Percentiles rank a stretch among this genome's conserved stretches.
Evolutionary conservation across 2,888 invertebrate species (phyloP).

Genomic region (Pteria penguin): DNA sequence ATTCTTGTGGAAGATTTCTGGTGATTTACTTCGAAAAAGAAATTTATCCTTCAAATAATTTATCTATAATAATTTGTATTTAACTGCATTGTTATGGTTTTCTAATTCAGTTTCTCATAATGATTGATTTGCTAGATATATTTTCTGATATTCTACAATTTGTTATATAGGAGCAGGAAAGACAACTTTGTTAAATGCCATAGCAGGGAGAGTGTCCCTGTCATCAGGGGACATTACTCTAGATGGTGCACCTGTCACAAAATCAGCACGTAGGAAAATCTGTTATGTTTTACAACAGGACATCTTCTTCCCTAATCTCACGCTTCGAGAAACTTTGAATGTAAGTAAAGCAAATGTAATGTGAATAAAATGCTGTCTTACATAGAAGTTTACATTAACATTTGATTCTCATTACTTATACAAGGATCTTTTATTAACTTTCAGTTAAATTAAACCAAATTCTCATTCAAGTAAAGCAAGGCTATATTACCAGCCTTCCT

Average conservation of each 20-base stretch:
- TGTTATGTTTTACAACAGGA: conserved; percentile 91
- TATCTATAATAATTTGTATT: background rate
- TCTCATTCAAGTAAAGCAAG: too few relatives aligned
- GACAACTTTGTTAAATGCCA: conserved; percentile 87
- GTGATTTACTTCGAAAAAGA: too few relatives aligned
- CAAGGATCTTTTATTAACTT: too few relatives aligned
- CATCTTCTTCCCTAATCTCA: conserved; percentile 89
- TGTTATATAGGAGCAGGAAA: conserved; percentile 87
- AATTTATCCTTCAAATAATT: too few relatives aligned
- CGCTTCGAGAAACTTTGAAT: conserved; percentile 88
- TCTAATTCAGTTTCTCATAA: background rate
- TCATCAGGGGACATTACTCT: conserved; percentile 86
- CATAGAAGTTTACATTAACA: too few relatives aligned
- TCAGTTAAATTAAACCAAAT: too few relatives aligned
- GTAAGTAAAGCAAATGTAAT: too few relatives aligned
- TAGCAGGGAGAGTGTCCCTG: conserved; percentile 85
- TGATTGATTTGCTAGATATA: background rate
- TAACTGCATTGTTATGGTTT: background rate
- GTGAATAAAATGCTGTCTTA: too few relatives aligned
- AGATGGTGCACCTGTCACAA: conserved; percentile 85
- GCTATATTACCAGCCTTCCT: too few relatives aligned
- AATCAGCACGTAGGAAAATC: conserved; percentile 87
- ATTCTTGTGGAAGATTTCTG: too few relatives aligned
- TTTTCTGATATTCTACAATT: conserved; percentile 2
- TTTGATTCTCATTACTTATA: too few relatives aligned